Evolutionary conservation across 2,797 vertebrate genomes (phyloP).

Genomic region (Hippoglossus hippoglossus): DNA sequence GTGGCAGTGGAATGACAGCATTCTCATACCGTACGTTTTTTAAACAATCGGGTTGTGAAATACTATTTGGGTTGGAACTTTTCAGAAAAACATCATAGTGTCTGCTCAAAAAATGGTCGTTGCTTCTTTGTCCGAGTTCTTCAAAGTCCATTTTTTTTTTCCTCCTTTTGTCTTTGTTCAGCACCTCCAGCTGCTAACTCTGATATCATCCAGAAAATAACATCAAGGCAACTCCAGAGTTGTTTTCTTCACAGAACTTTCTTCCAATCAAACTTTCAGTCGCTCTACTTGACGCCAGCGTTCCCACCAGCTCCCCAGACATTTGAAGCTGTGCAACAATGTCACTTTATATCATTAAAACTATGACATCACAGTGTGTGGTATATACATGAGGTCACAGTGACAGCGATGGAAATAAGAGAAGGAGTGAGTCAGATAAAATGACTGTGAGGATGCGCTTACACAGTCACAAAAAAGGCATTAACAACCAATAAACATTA

Average conservation of each 20-base stretch:
- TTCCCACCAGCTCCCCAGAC: neutral
- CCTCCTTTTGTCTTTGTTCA: slow-evolving; percentile 3
- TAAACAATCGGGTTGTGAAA: neutral
- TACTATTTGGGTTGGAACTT: neutral
- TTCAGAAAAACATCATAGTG: neutral
- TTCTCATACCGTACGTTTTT: neutral
- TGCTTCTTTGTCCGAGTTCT: neutral
- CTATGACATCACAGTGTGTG: neutral
- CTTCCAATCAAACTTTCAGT: neutral
- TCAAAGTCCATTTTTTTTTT: neutral
- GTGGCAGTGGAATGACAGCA: neutral
- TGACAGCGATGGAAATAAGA: slow-evolving; percentile 15
- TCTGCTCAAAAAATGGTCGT: neutral
- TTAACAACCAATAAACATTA: slow-evolving; percentile 1
- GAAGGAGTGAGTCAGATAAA: slow-evolving; percentile 19
- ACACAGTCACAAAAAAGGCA: neutral
- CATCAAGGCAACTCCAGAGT: slow-evolving; percentile 9
- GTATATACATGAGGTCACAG: slow-evolving; percentile 6
- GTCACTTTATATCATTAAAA: neutral
- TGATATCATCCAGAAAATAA: slow-evolving; percentile 17
- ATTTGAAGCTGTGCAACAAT: slow-evolving; percentile 3
- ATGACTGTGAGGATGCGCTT: slow-evolving; percentile 4
- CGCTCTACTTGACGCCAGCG: slow-evolving; percentile 1
- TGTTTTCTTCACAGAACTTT: slow-evolving; percentile 5
- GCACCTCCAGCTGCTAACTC: slow-evolving; percentile 6